A percentile compares a stretch with the other conserved stretches of the same genome.
Evolutionary conservation across 2,797 vertebrate genomes (phyloP).

Genomic region (Artibeus jamaicensis): DNA sequence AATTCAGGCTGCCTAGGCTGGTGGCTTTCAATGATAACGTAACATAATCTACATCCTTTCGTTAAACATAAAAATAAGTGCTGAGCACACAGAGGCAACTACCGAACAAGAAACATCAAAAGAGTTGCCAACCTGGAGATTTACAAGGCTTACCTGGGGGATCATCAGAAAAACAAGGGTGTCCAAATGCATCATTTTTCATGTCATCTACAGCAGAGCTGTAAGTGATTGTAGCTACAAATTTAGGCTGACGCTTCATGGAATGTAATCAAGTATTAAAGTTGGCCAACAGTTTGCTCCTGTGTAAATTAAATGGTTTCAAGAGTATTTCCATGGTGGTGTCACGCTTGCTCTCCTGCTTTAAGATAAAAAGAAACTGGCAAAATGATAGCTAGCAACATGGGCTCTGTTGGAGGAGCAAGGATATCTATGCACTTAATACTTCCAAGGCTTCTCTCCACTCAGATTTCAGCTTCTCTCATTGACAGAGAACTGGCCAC

Average conservation of each 20-base stretch:
- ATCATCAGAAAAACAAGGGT: constrained; percentile 1
- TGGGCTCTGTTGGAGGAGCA: not conserved
- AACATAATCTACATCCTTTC: constrained; percentile 63
- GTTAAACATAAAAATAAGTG: constrained; percentile 76
- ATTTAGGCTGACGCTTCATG: not conserved
- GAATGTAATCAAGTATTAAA: not conserved
- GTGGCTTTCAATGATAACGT: constrained; percentile 70
- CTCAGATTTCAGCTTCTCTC: not conserved
- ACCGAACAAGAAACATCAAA: constrained; percentile 28
- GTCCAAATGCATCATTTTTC: not conserved
- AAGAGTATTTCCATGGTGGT: not conserved
- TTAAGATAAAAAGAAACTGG: not conserved
- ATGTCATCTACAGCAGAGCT: not conserved
- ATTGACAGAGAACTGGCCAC: not conserved
- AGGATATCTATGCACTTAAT: no score
- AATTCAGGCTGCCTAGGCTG: constrained; percentile 56
- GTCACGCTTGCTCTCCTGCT: not conserved
- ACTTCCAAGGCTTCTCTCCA: not conserved
- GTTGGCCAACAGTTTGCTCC: not conserved
- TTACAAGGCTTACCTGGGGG: constrained; percentile 39
- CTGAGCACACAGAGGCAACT: constrained; percentile 69
- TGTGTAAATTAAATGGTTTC: not conserved
- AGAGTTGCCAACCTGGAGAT: constrained; percentile 23
- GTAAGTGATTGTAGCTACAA: not conserved
- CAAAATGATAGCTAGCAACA: not conserved